A percentile compares a stretch with the other conserved stretches of the same genome.
phyloP scores from a whole-genome alignment of 1,140 invertebrate genomes.

The Myzus persicae region DNA sequence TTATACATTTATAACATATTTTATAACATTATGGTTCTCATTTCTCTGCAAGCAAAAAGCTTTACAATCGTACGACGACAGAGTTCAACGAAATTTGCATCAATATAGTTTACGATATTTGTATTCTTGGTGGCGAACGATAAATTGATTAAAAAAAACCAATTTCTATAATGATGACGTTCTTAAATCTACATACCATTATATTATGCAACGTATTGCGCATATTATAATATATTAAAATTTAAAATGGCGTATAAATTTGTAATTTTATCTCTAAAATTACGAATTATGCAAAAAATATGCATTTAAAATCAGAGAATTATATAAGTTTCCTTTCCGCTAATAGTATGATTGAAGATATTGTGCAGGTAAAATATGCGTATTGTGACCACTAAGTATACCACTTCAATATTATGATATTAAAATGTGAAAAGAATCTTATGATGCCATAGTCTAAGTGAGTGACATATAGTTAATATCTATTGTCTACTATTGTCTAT shows the following conservation, averaged over 20 bases:
- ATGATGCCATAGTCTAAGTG: neutral
- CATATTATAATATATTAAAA: neutral
- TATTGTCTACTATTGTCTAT: too few species aligned
- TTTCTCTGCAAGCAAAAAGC: neutral
- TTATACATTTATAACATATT: neutral
- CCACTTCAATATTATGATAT: neutral
- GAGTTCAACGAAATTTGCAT: neutral
- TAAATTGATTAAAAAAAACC: neutral
- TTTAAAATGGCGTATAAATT: neutral
- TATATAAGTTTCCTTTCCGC: neutral
- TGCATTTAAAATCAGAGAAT: neutral
- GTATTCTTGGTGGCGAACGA: neutral
- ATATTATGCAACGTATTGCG: neutral
- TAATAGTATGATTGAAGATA: neutral
- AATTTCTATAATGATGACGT: neutral
- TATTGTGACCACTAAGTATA: neutral
- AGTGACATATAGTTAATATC: neutral
- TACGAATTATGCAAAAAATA: neutral
- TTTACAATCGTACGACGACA: neutral
- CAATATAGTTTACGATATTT: neutral
- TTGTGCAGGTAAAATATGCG: neutral
- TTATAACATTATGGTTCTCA: neutral
- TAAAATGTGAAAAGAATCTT: neutral
- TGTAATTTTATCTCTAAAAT: neutral
- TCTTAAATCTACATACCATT: neutral